phyloP scores from a whole-genome alignment of 1,140 invertebrate species.

The Tetramorium simillimum region DNA sequence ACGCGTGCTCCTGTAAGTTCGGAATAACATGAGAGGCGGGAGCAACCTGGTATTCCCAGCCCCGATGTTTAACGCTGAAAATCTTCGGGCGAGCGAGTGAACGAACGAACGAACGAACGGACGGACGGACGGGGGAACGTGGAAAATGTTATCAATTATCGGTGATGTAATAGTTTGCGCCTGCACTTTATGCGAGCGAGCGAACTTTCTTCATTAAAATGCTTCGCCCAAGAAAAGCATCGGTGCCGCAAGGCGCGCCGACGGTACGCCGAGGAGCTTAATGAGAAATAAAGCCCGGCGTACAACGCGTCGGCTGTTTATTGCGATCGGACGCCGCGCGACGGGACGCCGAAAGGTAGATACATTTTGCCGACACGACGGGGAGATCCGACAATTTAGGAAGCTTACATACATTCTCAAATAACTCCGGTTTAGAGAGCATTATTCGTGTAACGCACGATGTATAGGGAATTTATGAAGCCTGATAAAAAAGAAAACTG shows the following conservation, averaged over 20 bases:
- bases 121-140: not conserved
- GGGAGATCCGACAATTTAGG: not conserved
- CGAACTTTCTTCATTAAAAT: constrained; percentile 60
- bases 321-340: constrained; percentile 42
- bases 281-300: constrained; percentile 56
- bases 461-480: not conserved
- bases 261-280: not conserved
- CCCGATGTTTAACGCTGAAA: constrained; percentile 39
- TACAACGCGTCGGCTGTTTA: constrained; percentile 35
- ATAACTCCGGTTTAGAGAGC: not conserved
- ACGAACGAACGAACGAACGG: not conserved
- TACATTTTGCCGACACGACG: not conserved
- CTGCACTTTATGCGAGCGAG: constrained; percentile 54
- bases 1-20: constrained; percentile 31
- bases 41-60: not conserved
- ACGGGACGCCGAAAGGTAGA: constrained; percentile 6
- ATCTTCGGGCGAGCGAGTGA: constrained; percentile 21
- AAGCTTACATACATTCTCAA: not conserved
- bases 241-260: not conserved
- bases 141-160: constrained; percentile 62
- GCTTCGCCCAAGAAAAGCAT: constrained; percentile 53
- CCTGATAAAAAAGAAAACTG: too few species aligned
- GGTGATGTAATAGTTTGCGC: constrained; percentile 61
- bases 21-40: constrained; percentile 20
- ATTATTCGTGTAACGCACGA: not conserved